Percentiles rank a stretch among this genome's conserved stretches.
Conservation (phyloP, 2,797 vertebrate genomes). For the Remorina albescens region DNA sequence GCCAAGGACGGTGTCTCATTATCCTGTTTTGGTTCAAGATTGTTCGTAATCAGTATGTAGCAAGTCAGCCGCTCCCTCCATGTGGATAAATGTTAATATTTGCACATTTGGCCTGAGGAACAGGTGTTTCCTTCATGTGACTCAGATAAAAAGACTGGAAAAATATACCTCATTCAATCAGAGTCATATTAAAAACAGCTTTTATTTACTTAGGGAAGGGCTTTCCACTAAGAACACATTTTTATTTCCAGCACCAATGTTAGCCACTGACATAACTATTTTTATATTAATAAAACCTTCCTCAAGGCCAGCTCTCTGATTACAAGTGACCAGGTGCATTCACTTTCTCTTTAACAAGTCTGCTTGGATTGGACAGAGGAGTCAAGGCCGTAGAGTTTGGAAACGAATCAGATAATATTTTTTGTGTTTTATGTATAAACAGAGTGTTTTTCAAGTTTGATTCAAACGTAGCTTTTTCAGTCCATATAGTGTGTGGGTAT, state of each 20-base stretch:
- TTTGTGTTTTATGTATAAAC: not conserved
- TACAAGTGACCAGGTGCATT: not conserved
- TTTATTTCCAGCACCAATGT: constrained; percentile 3
- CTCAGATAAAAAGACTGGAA: constrained; percentile 40
- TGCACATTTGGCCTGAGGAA: constrained; percentile 27
- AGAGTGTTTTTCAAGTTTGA: not conserved
- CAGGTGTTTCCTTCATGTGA: constrained; percentile 19
- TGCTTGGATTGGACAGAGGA: not conserved
- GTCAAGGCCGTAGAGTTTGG: not conserved
- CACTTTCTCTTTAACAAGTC: not conserved
- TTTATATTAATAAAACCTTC: constrained; percentile 9
- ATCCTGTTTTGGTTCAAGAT: constrained; percentile 11
- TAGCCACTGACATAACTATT: constrained; percentile 5
- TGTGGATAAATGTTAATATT: constrained; percentile 54
- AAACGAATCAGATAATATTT: not conserved
- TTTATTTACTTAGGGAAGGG: constrained; percentile 45
- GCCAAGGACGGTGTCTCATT: constrained; percentile 48
- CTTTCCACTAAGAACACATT: constrained; percentile 15
- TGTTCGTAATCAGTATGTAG: constrained; percentile 29
- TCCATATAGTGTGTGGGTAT: constrained; percentile 35
- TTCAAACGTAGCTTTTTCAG: constrained; percentile 18
- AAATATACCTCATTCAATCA: constrained; percentile 30
- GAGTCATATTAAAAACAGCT: constrained; percentile 20
- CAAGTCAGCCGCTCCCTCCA: constrained; percentile 18
- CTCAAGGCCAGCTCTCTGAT: constrained; percentile 37